Evolutionary conservation across 2,888 invertebrate genomes (phyloP).

Genomic region (Myopa testacea): DNA sequence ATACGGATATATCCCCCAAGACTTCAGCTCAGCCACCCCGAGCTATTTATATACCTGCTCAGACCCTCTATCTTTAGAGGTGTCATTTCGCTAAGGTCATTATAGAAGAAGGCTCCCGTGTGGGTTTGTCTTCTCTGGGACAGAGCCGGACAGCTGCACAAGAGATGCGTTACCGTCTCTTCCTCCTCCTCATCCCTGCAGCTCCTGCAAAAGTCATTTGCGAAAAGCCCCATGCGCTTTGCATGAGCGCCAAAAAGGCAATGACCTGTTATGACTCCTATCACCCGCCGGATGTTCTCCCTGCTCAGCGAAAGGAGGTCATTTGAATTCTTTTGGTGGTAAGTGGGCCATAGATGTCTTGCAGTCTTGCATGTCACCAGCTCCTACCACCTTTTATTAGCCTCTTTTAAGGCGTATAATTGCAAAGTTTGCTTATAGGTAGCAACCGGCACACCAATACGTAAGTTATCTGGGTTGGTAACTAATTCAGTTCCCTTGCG

Average conservation of each 20-base stretch:
- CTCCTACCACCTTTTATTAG: too few species aligned
- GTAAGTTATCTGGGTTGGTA: too few species aligned
- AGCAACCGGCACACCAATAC: too few species aligned
- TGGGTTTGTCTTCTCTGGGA: background rate
- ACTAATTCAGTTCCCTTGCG: too few species aligned
- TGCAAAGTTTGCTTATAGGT: too few species aligned
- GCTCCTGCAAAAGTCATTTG: conserved; percentile 4
- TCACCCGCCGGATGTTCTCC: background rate
- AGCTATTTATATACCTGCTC: background rate
- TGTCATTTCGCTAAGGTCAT: background rate
- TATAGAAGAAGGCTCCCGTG: background rate
- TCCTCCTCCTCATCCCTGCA: conserved; percentile 9
- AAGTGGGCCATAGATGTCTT: too few species aligned
- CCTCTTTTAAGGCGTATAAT: too few species aligned
- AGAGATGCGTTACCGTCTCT: background rate
- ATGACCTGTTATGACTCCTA: conserved; percentile 1
- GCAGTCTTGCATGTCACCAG: too few species aligned
- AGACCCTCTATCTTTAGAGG: background rate
- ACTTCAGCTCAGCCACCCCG: too few species aligned
- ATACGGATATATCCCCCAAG: too few species aligned
- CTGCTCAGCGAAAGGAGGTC: background rate
- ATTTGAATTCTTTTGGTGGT: too few species aligned
- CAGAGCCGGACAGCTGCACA: background rate
- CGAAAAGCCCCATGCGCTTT: background rate
- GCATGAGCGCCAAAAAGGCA: conserved; percentile 6